phyloP scores from a whole-genome alignment of 1,140 invertebrate genomes.

The Drosophila novamexicana region DNA sequence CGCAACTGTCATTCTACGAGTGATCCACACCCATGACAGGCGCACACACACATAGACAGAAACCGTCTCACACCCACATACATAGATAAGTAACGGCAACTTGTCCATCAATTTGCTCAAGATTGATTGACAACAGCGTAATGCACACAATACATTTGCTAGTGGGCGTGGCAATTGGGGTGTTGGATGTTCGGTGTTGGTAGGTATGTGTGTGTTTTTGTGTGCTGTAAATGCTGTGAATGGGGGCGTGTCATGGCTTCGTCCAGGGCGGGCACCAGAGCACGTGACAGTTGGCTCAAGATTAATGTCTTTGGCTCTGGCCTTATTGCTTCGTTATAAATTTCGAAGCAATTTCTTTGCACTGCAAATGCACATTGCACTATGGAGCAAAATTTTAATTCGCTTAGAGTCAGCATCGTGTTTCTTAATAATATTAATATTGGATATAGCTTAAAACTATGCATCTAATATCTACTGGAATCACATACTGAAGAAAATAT shows the following conservation, averaged over 20 bases:
- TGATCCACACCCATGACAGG: slow-evolving; percentile 19
- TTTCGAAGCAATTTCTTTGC: slow-evolving; percentile 54
- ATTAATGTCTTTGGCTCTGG: slow-evolving; percentile 70
- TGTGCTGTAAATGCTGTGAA: slow-evolving; percentile 22
- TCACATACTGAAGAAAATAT: no score
- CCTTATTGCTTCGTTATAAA: slow-evolving; percentile 67
- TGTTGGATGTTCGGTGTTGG: background rate
- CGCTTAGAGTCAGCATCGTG: background rate
- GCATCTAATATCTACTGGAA: no score
- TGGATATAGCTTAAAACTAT: no score
- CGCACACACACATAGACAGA: background rate
- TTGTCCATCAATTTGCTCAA: slow-evolving; percentile 83
- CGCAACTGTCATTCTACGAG: slow-evolving; percentile 17
- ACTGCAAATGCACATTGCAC: slow-evolving; percentile 48
- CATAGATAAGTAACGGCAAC: slow-evolving; percentile 70
- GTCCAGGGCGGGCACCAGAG: slow-evolving; percentile 34
- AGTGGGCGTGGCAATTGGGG: slow-evolving; percentile 1
- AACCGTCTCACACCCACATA: background rate
- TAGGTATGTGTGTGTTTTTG: background rate
- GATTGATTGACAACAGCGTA: slow-evolving; percentile 81
- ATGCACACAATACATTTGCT: slow-evolving; percentile 79
- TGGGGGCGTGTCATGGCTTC: slow-evolving; percentile 28
- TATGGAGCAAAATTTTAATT: slow-evolving; percentile 10
- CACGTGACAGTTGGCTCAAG: slow-evolving; percentile 70
- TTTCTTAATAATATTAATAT: no score